phyloP scores from a whole-genome alignment of 2,113 vertebrate genomes.

The Verasper variegatus region DNA sequence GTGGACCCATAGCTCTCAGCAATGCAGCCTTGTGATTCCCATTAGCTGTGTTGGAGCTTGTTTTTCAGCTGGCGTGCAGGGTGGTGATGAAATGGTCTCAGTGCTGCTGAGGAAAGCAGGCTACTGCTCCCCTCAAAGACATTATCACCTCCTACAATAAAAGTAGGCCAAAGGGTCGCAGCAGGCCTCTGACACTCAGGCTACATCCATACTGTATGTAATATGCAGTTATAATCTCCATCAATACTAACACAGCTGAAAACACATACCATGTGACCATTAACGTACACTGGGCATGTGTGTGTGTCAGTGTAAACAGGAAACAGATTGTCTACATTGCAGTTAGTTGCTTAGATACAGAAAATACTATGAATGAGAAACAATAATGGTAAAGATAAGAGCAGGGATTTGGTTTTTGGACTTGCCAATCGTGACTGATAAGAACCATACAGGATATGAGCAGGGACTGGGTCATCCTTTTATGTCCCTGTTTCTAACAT shows the following conservation, averaged over 20 bases:
- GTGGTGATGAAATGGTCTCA: slow-evolving; percentile 1
- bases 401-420: no score
- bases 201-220: background rate
- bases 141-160: background rate
- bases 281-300: background rate
- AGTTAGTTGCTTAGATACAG: background rate
- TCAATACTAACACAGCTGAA: background rate
- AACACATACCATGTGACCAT: background rate
- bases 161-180: background rate
- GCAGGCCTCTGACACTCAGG: background rate
- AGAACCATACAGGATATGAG: no score
- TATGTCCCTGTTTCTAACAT: no score
- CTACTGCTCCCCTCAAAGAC: slow-evolving; percentile 7
- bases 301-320: background rate
- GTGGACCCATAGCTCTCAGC: slow-evolving; percentile 53
- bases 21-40: slow-evolving; percentile 66
- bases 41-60: slow-evolving; percentile 62
- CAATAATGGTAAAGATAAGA: no score
- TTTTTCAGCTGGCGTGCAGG: slow-evolving; percentile 32
- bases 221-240: no score
- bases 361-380: background rate
- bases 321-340: background rate
- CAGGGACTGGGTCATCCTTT: no score
- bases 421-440: no score
- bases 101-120: slow-evolving; percentile 8